These are phyloP conservation scores for Bombus breviceps DNA, from an alignment of 1,140 invertebrate species.

Conservation along the genomic window DNA sequence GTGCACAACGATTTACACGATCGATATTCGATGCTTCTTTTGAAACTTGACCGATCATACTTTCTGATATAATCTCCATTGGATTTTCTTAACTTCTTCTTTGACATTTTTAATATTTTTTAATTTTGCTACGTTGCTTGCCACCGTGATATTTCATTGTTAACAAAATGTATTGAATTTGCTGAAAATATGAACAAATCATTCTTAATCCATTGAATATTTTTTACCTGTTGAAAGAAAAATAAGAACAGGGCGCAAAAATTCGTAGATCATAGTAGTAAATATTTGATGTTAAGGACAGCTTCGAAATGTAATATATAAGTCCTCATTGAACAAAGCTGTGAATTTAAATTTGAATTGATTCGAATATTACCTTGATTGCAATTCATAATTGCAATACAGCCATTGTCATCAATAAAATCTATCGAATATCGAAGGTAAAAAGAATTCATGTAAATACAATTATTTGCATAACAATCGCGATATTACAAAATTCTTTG, in stretches of 20 bases:
- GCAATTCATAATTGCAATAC: too few species aligned
- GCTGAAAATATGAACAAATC: neutral
- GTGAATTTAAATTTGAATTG: neutral
- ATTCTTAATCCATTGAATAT: neutral
- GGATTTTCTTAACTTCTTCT: neutral
- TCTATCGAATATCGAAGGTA: neutral
- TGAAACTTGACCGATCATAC: neutral
- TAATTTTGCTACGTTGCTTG: neutral
- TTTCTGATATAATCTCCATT: neutral
- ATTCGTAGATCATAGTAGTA: neutral
- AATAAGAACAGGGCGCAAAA: neutral
- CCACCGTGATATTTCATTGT: too few species aligned
- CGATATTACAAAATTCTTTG: neutral
- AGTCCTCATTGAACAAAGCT: neutral
- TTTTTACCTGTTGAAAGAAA: neutral
- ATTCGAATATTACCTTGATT: neutral
- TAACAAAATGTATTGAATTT: too few species aligned
- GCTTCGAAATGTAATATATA: neutral
- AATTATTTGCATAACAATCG: neutral
- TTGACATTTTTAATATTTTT: neutral
- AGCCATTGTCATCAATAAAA: neutral
- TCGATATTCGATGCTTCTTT: neutral
- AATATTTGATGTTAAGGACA: neutral
- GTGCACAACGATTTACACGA: conserved; percentile 65
- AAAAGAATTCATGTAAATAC: neutral